These are phyloP conservation scores for Carterocephalus palaemon DNA, from an alignment of 2,888 invertebrate genomes.

Conservation along the genomic window DNA sequence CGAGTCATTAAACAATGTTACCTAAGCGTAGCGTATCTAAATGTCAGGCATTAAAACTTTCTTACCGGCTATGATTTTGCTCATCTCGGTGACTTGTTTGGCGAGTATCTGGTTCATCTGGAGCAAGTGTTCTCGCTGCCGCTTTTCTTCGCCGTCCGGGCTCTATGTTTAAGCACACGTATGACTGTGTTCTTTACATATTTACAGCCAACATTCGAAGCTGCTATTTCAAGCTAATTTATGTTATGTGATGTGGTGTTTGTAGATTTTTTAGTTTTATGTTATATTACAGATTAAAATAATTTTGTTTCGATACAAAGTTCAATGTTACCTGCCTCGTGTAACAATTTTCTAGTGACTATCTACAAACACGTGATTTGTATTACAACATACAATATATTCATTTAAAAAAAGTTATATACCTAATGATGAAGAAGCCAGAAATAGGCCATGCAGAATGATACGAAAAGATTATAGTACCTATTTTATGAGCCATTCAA, in stretches of 20 bases:
- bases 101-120: constrained; percentile 95
- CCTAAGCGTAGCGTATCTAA: constrained; percentile 32
- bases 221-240: constrained; percentile 49
- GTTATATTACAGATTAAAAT: no score
- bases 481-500: constrained; percentile 25
- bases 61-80: constrained; percentile 96
- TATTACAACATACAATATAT: constrained; percentile 25
- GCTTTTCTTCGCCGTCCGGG: constrained; percentile 89
- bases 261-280: constrained; percentile 33
- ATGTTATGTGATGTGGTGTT: constrained; percentile 29
- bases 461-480: no score
- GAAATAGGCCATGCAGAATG: constrained; percentile 20
- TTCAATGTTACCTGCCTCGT: no score
- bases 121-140: constrained; percentile 91
- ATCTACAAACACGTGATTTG: constrained; percentile 28
- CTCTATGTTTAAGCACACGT: constrained; percentile 77
- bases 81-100: constrained; percentile 96
- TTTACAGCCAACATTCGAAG: constrained; percentile 74
- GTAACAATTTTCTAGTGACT: no score
- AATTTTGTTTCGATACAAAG: no score
- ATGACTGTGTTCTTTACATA: constrained; percentile 53
- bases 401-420: constrained; percentile 3
- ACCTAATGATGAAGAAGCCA: constrained; percentile 13
- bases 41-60: constrained; percentile 36
- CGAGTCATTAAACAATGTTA: constrained; percentile 7